Evolutionary conservation across 37 sponge, comb jelly and placozoan genomes (phyloP), one percentile per base, ranked within the genome.

Genomic region (Beroe forskalii): DNA sequence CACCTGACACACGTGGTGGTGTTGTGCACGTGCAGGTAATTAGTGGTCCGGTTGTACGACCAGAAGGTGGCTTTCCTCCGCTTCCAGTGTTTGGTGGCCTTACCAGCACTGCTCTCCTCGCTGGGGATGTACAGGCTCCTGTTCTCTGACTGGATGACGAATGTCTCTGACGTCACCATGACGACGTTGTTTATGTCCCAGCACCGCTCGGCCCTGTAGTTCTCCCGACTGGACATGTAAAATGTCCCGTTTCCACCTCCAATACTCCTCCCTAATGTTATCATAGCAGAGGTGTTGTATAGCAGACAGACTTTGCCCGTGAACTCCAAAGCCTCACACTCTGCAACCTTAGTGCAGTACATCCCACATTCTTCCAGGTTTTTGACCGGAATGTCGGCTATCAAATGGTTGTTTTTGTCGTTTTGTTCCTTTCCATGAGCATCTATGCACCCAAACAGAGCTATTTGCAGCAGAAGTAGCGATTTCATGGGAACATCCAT

Each of bases 111-210:
- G 1, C 38, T 20, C 36, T 69, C 32, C 8, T 69, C 72, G 1
- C 12, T 2, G 17, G 2, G 1, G 38, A 69, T 14, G 38, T 35
- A 36, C 38, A 69, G 35, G 1, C 32, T 69, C 38, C 32, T 69
- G 72, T 35, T 32, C 1, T 69, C 33, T 69, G 72, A 69, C 17
- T 69, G 33, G 32, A 69, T 69, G 72, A 69, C 32, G 32, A 69
- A 69, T 17, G 35, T 2, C 35, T 35, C 9, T 48, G 55, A 48
- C 55, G 55, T 48, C 55, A 48, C 12, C 12, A 48, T 6, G 55
- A 48, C 55, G 6, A 6, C 12, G 6, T 48, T 48, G 12, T 6
- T 48, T 17, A 12, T 48, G 6, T 48, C 55, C 55, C 55, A 12
- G 55, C 55, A 48, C 55, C 55, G 55, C 12, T 48, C 55, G 12